phyloP scores from a whole-genome alignment of 2,888 invertebrate species.

The Eugnorisma glareosa region DNA sequence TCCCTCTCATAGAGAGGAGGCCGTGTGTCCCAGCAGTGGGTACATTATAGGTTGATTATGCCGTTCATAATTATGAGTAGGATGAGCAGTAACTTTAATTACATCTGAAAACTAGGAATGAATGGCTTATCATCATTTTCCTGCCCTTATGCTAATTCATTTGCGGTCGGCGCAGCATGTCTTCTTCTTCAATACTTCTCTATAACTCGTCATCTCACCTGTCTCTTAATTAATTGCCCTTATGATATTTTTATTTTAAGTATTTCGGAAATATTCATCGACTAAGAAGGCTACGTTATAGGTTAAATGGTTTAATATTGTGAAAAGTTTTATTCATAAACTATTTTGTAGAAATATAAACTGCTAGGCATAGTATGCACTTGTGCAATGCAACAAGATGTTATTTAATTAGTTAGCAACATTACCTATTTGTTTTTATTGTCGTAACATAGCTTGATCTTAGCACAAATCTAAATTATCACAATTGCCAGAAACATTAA shows the following conservation, averaged over 20 bases:
- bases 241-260: neutral
- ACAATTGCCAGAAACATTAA: conserved; percentile 17
- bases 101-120: neutral
- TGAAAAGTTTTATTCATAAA: neutral
- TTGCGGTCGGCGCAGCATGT: no score
- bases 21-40: no score
- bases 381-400: neutral
- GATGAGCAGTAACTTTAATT: no score
- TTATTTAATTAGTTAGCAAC: neutral
- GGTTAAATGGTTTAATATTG: neutral
- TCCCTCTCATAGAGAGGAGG: no score
- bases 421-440: conserved; percentile 4
- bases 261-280: neutral
- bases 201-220: no score
- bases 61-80: neutral
- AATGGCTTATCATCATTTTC: no score
- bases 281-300: neutral
- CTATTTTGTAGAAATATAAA: neutral
- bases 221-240: no score
- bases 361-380: no score
- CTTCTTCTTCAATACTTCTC: no score
- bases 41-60: no score
- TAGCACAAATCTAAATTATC: conserved; percentile 16
- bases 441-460: neutral
- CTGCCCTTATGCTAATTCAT: no score